Evolutionary conservation across 2,113 vertebrate genomes (phyloP).

Genomic region (Silurus meridionalis): DNA sequence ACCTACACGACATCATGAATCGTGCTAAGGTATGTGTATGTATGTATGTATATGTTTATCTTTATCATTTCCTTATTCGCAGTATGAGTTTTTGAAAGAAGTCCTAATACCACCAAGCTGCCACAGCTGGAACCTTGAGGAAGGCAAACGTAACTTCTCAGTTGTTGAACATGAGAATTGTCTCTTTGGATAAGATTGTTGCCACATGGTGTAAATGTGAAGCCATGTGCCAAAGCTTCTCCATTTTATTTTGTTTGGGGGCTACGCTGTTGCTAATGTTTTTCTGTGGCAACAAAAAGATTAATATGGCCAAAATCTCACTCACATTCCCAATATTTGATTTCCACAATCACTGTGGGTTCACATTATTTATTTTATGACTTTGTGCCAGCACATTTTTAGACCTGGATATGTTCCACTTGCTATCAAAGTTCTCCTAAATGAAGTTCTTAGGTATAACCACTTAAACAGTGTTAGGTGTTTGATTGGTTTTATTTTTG

Average conservation of each 20-base stretch:
- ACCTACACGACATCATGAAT: background rate
- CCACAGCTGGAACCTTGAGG: no score
- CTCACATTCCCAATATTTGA: background rate
- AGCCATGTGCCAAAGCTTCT: background rate
- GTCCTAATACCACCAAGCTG: no score
- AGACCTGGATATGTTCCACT: background rate
- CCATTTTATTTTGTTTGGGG: background rate
- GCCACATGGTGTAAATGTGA: no score
- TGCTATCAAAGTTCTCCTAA: background rate
- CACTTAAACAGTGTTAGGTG: background rate
- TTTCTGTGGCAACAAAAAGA: background rate
- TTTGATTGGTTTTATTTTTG: background rate
- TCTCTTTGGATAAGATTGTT: no score
- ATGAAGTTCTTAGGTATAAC: background rate
- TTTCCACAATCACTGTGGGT: background rate
- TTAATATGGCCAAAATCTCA: background rate
- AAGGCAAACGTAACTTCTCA: no score
- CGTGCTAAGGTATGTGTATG: background rate
- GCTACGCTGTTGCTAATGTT: background rate
- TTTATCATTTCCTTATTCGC: background rate
- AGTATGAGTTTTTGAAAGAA: background rate
- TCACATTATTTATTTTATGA: background rate
- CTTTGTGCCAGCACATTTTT: background rate
- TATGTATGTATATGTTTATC: background rate
- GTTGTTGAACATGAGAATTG: no score